Base-by-base conservation (phyloP, 2,888 invertebrate genomes). In the Griposia aprilina region DNA sequence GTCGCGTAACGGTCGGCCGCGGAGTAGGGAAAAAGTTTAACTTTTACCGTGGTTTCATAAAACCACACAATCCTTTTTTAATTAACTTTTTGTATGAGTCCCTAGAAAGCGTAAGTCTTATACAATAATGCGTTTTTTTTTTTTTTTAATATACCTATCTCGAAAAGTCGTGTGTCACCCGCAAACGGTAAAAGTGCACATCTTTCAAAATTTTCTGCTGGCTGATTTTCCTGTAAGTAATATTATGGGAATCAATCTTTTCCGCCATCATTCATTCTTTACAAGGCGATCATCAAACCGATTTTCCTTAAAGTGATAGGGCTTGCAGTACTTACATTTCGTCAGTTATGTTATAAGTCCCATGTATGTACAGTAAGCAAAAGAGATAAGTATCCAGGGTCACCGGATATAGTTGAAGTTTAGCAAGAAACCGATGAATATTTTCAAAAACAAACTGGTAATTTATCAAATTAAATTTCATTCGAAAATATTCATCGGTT, bases 221-320 rank as follows among this genome's bases (percentile, higher is more conserved):
- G 50, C 30, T 81, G 82, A 60, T 30, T 66, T 81, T 55, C 17
- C n/a, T 50, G 70, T 70, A 50, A 70, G 70, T 70, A 50, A 70
- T n/a, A 45, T 69, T 59, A 63, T 57, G 67, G n/a, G 57, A 30
- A 55, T 74, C 59, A 26, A 70, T 80, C 52, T 66, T 60, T 65
- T 65, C 45, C 13, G 50, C 50, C 76, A 36, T 59, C 26, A 65
- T 41, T 45, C 15, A 36, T 36, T 36, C 6, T 55, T 48, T 45
- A 48, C 2, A 50, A 8, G 15, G 8, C 50, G 36, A 50, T 17
- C 26, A 11, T 50, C 41, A 75, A 60, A 7, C 17, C 5, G 10
- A 52, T 15, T 52, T 76, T 23, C 7, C 1, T 6, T 76, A 13
- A 17, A 36, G 41, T 48, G 10, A 50, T 8, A 13, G 36, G 8